A percentile compares a stretch with the other conserved stretches of the same genome.
These are phyloP conservation scores for Fissipunctia ypsillon DNA, from an alignment of 2,888 invertebrate genomes.

Conservation along the genomic window DNA sequence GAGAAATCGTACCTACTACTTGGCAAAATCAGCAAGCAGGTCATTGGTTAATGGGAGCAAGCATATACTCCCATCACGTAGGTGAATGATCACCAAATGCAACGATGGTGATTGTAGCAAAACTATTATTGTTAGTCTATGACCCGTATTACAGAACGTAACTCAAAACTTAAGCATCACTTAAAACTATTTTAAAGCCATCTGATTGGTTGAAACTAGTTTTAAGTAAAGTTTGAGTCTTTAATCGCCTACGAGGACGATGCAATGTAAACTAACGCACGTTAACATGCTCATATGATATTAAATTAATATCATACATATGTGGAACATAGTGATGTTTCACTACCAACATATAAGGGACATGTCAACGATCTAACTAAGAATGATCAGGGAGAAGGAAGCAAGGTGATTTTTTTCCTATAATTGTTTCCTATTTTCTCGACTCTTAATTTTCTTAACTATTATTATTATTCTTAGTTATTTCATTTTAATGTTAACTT, in stretches of 20 bases:
- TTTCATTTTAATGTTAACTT: not conserved
- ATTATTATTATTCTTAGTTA: not conserved
- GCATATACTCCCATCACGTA: not conserved
- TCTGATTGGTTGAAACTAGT: no score
- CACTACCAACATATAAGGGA: constrained; percentile 23
- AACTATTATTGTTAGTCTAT: not conserved
- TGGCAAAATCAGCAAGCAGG: no score
- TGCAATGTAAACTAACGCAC: not conserved
- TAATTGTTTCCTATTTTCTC: not conserved
- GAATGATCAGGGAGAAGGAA: constrained; percentile 23
- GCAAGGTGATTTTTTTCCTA: not conserved
- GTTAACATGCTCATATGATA: constrained; percentile 8
- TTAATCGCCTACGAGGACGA: not conserved
- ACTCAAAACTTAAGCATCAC: no score
- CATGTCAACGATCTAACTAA: constrained; percentile 20
- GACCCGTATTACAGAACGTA: no score
- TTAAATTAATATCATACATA: constrained; percentile 19
- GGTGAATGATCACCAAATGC: not conserved
- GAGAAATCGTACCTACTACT: no score
- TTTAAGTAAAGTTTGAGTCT: no score
- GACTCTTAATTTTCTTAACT: not conserved
- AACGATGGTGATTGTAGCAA: not conserved
- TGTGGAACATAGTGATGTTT: constrained; percentile 25
- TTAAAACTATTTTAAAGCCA: no score
- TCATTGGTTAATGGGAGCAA: not conserved